Percentiles rank a stretch among this genome's conserved stretches.
These are phyloP conservation scores for Vanessa cardui DNA, from an alignment of 2,888 invertebrate species.

Conservation along the genomic window DNA sequence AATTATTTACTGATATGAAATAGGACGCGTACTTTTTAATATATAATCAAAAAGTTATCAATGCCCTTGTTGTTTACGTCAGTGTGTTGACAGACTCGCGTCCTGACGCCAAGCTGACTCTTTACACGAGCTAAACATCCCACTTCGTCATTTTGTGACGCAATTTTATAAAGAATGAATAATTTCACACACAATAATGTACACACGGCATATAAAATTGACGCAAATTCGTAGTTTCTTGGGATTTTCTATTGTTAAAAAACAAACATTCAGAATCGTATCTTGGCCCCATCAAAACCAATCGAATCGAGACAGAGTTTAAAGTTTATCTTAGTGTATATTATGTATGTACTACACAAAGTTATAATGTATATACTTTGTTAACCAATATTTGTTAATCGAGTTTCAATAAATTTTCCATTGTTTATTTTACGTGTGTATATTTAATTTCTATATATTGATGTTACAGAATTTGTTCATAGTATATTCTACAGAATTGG, in stretches of 20 bases:
- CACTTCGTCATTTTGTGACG: conserved; percentile 27
- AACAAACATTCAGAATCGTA: too few relatives aligned
- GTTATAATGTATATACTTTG: too few relatives aligned
- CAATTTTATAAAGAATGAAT: conserved; percentile 18
- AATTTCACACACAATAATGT: conserved; percentile 9
- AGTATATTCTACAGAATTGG: too few relatives aligned
- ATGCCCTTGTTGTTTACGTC: conserved; percentile 35
- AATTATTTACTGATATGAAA: conserved; percentile 48
- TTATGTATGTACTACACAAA: too few relatives aligned
- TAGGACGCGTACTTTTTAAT: conserved; percentile 54
- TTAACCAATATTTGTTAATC: too few relatives aligned
- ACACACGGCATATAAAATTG: conserved; percentile 1
- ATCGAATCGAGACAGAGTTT: too few relatives aligned
- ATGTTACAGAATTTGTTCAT: too few relatives aligned
- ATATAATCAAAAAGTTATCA: conserved; percentile 48
- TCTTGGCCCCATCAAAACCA: too few relatives aligned
- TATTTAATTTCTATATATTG: too few relatives aligned
- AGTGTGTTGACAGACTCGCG: conserved; percentile 19
- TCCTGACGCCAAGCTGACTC: conserved; percentile 46
- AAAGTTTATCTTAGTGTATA: too few relatives aligned
- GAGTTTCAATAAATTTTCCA: too few relatives aligned
- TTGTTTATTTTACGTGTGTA: too few relatives aligned
- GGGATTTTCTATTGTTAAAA: not conserved
- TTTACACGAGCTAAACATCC: conserved; percentile 16
- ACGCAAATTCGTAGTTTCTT: conserved; percentile 2